phyloP scores from a whole-genome alignment of 2,888 invertebrate species.

The Lithophane socia region DNA sequence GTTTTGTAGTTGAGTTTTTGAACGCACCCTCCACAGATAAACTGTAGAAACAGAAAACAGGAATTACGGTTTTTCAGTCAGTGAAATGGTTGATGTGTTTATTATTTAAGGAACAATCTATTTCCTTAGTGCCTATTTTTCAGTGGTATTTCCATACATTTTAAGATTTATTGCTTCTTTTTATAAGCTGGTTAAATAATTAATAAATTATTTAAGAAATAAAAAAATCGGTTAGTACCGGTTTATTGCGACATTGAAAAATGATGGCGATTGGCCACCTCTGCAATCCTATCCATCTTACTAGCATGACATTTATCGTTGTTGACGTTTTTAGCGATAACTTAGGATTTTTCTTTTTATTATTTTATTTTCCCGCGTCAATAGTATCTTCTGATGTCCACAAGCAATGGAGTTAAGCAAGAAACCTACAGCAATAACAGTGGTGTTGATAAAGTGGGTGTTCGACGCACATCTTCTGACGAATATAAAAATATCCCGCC shows the following conservation, averaged over 20 bases:
- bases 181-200: no score
- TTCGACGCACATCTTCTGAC: conserved; percentile 44
- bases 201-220: not conserved
- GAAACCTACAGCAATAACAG: conserved; percentile 43
- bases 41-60: no score
- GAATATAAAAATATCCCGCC: conserved; percentile 66
- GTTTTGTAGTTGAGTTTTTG: not conserved
- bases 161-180: not conserved
- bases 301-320: conserved; percentile 71
- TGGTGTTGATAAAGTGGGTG: conserved; percentile 51
- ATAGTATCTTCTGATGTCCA: conserved; percentile 73
- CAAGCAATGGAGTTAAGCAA: conserved; percentile 74
- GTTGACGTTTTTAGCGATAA: conserved; percentile 75
- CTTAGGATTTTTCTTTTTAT: conserved; percentile 73
- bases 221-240: conserved; percentile 16
- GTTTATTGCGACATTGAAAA: conserved; percentile 33
- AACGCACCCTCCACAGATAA: conserved; percentile 34
- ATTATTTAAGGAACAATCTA: not conserved
- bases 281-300: conserved; percentile 29
- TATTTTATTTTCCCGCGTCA: conserved; percentile 74
- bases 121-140: no score
- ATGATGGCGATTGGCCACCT: conserved; percentile 54
- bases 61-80: conserved; percentile 8
- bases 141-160: not conserved
- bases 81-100: not conserved